Evolutionary conservation across 2,888 invertebrate species (phyloP), one percentile per base, ranked within the genome.

Genomic region (Gasteruption jaculator): DNA sequence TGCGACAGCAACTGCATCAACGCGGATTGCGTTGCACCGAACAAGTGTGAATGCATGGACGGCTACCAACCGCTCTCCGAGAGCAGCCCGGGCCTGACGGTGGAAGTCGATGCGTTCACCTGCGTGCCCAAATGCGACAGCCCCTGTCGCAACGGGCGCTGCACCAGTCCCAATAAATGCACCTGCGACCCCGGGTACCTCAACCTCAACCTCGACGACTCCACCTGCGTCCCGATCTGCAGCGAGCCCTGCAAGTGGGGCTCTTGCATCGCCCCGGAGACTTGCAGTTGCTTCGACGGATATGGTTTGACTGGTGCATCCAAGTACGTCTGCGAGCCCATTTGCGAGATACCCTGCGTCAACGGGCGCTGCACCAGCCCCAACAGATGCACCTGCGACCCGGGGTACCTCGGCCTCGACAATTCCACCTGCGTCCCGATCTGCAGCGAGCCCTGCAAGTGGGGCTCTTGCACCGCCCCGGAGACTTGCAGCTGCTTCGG

Each of bases 41-140:
- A 80, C 50, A 65, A 59, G 1, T 83, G 83, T 53, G 58, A 71
- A n/a, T 82, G 82, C 58, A 69, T 69, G 27, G 33, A 66, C 46
- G 78, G 79, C 6, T 76, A n/a, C 6, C 1, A 1, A 50, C 59
- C 0, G 64, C n/a, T n/a, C n/a, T n/a, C n/a, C n/a, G n/a, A n/a
- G n/a, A n/a, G n/a, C n/a, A n/a, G n/a, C n/a, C n/a, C n/a, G n/a
- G n/a, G n/a, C n/a, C n/a, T n/a, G n/a, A n/a, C n/a, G n/a, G n/a
- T n/a, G n/a, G n/a, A n/a, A n/a, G n/a, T n/a, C n/a, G n/a, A n/a
- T n/a, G n/a, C n/a, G n/a, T n/a, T n/a, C n/a, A n/a, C n/a, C n/a
- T n/a, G n/a, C n/a, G n/a, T n/a, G n/a, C n/a, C n/a, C n/a, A n/a
- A n/a, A n/a, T n/a, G n/a, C n/a, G n/a, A n/a, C n/a, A n/a, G n/a